A percentile compares a stretch with the other conserved stretches of the same genome.
phyloP scores from a whole-genome alignment of 2,888 invertebrate genomes.

The Ophion ventricosus region DNA sequence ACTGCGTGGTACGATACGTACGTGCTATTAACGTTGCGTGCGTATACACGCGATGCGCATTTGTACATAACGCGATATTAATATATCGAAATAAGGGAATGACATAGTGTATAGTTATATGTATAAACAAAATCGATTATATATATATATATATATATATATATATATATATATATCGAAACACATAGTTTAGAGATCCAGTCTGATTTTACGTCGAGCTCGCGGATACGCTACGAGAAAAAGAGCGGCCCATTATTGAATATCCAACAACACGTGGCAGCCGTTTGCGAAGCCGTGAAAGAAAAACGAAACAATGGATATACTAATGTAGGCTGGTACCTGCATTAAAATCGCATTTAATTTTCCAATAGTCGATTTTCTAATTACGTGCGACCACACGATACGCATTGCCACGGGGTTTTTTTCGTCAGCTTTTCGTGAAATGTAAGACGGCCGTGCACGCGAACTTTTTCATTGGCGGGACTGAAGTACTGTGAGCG shows the following conservation, averaged over 20 bases:
- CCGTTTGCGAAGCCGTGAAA: neutral
- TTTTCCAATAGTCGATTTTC: conserved; percentile 37
- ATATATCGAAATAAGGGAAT: conserved; percentile 50
- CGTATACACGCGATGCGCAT: conserved; percentile 38
- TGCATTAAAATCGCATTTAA: conserved; percentile 64
- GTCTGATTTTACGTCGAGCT: conserved; percentile 66
- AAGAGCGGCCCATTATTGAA: neutral
- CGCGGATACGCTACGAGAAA: conserved; percentile 12
- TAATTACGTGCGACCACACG: neutral
- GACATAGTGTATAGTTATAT: conserved; percentile 48
- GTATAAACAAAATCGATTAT: neutral
- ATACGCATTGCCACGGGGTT: no score
- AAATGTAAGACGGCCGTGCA: neutral
- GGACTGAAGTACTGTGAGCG: neutral
- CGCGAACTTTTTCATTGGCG: neutral
- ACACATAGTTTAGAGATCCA: conserved; percentile 47
- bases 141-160: neutral
- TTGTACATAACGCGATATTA: conserved; percentile 58
- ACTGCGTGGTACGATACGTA: conserved; percentile 44
- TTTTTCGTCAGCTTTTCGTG: no score
- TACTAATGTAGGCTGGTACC: conserved; percentile 68
- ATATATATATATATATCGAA: neutral
- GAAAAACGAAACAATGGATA: conserved; percentile 25
- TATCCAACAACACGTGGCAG: neutral
- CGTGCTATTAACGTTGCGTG: conserved; percentile 17